Conservation (phyloP, 2,888 invertebrate species). For the Caenorhabditis sp. region DNA sequence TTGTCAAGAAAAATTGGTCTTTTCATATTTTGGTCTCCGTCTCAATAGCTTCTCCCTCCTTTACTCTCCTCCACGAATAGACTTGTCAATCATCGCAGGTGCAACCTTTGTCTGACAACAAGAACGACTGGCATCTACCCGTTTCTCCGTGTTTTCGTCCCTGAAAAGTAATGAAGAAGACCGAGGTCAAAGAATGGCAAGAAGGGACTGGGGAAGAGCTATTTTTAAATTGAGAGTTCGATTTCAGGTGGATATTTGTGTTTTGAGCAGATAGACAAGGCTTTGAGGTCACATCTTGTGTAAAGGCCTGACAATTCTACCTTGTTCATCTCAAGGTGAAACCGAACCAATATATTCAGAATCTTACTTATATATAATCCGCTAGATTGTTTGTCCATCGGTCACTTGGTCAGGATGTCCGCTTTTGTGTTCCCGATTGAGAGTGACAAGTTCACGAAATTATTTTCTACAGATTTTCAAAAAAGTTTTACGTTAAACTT, state of each 20-base stretch:
- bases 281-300: too few relatives aligned
- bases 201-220: background rate
- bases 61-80: conserved; percentile 34
- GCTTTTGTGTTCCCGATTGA: too few relatives aligned
- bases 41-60: background rate
- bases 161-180: conserved; percentile 9
- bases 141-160: conserved; percentile 27
- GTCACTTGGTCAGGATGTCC: too few relatives aligned
- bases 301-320: too few relatives aligned
- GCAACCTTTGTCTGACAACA: conserved; percentile 44
- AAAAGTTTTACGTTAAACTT: too few relatives aligned
- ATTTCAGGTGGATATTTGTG: background rate
- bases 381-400: too few relatives aligned
- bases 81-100: conserved; percentile 51
- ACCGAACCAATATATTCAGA: too few relatives aligned
- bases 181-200: conserved; percentile 28
- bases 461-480: too few relatives aligned
- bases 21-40: conserved; percentile 19
- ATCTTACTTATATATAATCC: too few relatives aligned
- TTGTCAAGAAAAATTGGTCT: background rate
- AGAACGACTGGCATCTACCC: conserved; percentile 11
- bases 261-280: conserved; percentile 1
- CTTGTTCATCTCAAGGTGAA: too few relatives aligned
- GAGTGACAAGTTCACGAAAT: too few relatives aligned
- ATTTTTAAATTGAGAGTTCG: conserved; percentile 19